phyloP scores from a whole-genome alignment of 2,797 vertebrate species.

The Enteromius thamalakanensis region DNA sequence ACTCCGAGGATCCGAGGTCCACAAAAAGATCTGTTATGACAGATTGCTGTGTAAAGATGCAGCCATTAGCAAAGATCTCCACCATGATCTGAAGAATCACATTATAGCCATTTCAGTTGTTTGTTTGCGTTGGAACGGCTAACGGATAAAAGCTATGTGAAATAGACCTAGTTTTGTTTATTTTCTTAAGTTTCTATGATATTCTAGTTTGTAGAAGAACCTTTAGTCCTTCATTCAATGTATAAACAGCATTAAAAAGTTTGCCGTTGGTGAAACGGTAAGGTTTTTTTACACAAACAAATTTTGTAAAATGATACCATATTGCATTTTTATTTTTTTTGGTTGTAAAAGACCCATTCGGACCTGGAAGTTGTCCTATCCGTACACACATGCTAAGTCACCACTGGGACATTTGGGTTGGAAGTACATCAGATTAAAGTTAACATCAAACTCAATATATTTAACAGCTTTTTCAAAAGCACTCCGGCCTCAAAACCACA shows the following conservation, averaged over 20 bases:
- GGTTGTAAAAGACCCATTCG: not conserved
- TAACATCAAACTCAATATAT: constrained; percentile 34
- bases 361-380: not conserved
- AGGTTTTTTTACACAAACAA: too few species aligned
- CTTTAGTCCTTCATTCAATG: not conserved
- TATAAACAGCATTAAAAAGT: too few species aligned
- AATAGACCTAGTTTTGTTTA: not conserved
- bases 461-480: constrained; percentile 44
- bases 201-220: not conserved
- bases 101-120: not conserved
- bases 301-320: not conserved
- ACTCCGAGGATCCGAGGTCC: not conserved
- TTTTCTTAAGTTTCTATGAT: not conserved
- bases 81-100: not conserved
- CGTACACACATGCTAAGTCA: not conserved
- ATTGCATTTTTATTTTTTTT: constrained; percentile 65
- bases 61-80: not conserved
- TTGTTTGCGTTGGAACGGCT: not conserved
- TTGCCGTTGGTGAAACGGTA: too few species aligned
- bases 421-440: constrained; percentile 47
- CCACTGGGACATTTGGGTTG: not conserved
- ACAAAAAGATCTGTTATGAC: constrained; percentile 26
- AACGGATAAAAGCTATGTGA: not conserved
- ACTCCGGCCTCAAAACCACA: constrained; percentile 49
- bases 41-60: constrained; percentile 2